These are phyloP conservation scores for Apodemia hepburni DNA, from an alignment of 2,888 invertebrate species.

Conservation along the genomic window DNA sequence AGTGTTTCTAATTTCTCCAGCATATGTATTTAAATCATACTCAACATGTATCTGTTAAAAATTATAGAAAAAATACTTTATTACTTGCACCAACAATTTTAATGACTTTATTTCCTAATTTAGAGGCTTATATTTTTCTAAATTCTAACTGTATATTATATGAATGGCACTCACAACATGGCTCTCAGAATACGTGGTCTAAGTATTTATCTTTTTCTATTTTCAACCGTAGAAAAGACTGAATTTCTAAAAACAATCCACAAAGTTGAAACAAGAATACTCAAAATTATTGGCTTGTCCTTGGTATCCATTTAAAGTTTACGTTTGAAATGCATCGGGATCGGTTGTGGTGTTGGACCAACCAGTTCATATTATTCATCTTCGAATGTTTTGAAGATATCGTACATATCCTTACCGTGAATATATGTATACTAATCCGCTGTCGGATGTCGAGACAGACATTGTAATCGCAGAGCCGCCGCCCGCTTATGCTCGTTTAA, in stretches of 20 bases:
- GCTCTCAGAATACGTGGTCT: conserved; percentile 12
- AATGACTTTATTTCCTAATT: background rate
- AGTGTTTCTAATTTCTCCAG: no score
- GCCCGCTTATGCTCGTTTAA: background rate
- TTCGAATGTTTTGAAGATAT: conserved; percentile 49
- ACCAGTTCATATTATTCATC: conserved; percentile 55
- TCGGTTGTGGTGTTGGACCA: conserved; percentile 68
- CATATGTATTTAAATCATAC: no score
- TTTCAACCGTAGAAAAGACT: conserved; percentile 74
- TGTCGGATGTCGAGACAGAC: conserved; percentile 2
- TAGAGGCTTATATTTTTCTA: background rate
- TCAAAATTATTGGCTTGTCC: conserved; percentile 50
- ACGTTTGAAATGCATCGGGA: conserved; percentile 39
- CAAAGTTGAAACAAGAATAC: conserved; percentile 63
- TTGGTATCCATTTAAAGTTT: conserved; percentile 6
- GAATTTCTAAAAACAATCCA: conserved; percentile 59
- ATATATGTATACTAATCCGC: conserved; percentile 51
- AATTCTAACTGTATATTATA: background rate
- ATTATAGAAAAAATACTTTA: no score
- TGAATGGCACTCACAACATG: background rate
- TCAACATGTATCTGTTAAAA: no score
- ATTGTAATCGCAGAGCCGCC: conserved; percentile 10
- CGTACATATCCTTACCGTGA: conserved; percentile 75
- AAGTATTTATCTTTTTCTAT: conserved; percentile 45
- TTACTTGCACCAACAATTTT: background rate